Evolutionary conservation across 2,113 vertebrate genomes (phyloP).

Genomic region (Prinia subflava): DNA sequence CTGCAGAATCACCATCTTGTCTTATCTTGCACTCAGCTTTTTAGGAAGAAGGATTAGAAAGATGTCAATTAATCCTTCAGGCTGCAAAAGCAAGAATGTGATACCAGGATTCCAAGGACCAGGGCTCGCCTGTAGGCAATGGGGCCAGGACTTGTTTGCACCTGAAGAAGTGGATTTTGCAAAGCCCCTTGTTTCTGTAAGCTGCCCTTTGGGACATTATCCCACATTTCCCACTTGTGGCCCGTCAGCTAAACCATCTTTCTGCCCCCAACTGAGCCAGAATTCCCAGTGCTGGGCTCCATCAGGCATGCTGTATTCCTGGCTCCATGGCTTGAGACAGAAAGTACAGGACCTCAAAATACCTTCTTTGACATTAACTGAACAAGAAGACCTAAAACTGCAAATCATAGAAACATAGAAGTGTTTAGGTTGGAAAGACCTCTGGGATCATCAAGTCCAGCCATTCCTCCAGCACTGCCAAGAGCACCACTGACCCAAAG

Average conservation of each 20-base stretch:
- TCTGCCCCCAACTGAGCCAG: not conserved
- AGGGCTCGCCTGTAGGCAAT: not conserved
- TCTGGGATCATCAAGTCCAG: not conserved
- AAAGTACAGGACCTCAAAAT: not conserved
- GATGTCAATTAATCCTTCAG: not conserved
- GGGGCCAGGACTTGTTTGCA: not conserved
- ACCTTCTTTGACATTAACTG: not conserved
- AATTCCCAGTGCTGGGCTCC: not conserved
- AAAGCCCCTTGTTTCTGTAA: not conserved
- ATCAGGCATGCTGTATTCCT: not conserved
- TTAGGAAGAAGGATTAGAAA: not conserved
- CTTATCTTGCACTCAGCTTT: not conserved
- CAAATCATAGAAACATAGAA: not conserved
- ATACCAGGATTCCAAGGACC: not conserved
- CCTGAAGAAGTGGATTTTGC: not conserved
- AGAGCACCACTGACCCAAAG: not conserved
- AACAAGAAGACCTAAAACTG: not conserved
- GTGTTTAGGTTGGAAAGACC: not conserved
- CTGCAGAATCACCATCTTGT: not conserved
- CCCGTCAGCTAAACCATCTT: not conserved
- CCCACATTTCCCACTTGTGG: not conserved
- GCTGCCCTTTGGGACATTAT: not conserved
- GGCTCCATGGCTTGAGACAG: not conserved
- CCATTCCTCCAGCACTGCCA: not conserved
- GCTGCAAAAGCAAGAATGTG: not conserved